Base-by-base conservation (phyloP, 1,140 invertebrate species). In the Drosophila simulans region DNA sequence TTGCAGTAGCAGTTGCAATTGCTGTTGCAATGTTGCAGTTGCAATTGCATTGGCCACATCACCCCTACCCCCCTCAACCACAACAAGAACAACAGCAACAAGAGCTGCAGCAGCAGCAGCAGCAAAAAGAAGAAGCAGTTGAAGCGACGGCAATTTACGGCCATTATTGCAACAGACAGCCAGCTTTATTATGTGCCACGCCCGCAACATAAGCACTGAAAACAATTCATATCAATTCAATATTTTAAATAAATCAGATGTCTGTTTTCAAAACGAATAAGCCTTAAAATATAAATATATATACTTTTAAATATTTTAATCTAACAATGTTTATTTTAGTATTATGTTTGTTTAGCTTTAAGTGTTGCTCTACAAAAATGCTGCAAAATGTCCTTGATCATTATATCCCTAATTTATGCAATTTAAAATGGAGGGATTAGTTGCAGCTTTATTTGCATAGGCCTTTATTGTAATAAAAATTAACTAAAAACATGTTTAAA, bases 91-190 rank as follows among this genome's bases (percentile, higher is more conserved):
- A 34, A 17, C 45, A 34, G 17, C 20, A 66, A 49, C 34, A 53
- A 57, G 34, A 53, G 54, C 12, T 13, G 13, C 54, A 39, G 20
- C 46, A 55, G 53, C 43, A 60, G 39, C 17, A 45, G 31, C 37
- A 34, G 15, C 45, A 34, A 27, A n/a, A 66, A 49, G 35, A 57
- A 57, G 40, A 53, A 68, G 56, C 53, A 74, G 55, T 46, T 51
- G 56, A 59, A 74, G 62, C 58, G 60, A 27, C 57, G 77, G 57
- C 77, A 80, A 80, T 75, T 75, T 69, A 59, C 77, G 57, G 39
- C 70, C 64, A 80, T 80, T 80, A 80, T 79, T 80, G 77, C 62
- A 70, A 80, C 77, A 80, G 70, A 80, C 69, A 74, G 65, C 42
- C 73, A 46, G 64, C 58, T 77, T 31, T 78, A 78, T 77, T 58